Evolutionary conservation across 1,140 invertebrate species (phyloP).

Genomic region (Tigriopus japonicus): DNA sequence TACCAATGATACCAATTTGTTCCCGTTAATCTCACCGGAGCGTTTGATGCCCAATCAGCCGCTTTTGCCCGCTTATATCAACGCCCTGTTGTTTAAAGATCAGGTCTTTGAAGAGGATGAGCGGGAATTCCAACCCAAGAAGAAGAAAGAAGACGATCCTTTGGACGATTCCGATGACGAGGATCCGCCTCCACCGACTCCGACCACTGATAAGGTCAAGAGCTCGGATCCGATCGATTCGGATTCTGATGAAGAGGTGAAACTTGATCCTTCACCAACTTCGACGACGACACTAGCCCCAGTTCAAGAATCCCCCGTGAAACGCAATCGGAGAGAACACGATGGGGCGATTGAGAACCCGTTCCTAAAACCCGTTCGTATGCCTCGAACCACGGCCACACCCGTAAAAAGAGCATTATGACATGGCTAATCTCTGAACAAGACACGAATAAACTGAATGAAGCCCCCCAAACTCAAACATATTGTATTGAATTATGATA

Average conservation of each 20-base stretch:
- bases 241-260: conserved; percentile 16
- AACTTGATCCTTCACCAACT: conserved; percentile 5
- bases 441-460: too few species aligned
- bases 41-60: conserved; percentile 2
- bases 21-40: conserved; percentile 46
- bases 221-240: conserved; percentile 16
- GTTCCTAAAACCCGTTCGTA: conserved; percentile 56
- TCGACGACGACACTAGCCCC: conserved; percentile 21
- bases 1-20: conserved; percentile 63
- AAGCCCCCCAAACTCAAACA: too few species aligned
- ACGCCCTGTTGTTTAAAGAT: conserved; percentile 71
- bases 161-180: conserved; percentile 14
- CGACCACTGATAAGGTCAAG: conserved; percentile 23
- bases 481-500: too few species aligned
- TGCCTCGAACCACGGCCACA: conserved; percentile 29
- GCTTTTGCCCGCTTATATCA: conserved; percentile 45
- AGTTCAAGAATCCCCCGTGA: conserved; percentile 28
- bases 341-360: conserved; percentile 58
- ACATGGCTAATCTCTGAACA: too few species aligned
- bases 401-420: too few species aligned
- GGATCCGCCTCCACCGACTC: neutral
- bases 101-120: conserved; percentile 85
- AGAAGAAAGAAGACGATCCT: conserved; percentile 22
- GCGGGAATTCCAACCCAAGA: conserved; percentile 32
- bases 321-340: conserved; percentile 23